Percentiles rank a stretch among this genome's conserved stretches.
Conservation (phyloP, 92 coral and sea anemone species). For the Zoanthus sansibaricus region DNA sequence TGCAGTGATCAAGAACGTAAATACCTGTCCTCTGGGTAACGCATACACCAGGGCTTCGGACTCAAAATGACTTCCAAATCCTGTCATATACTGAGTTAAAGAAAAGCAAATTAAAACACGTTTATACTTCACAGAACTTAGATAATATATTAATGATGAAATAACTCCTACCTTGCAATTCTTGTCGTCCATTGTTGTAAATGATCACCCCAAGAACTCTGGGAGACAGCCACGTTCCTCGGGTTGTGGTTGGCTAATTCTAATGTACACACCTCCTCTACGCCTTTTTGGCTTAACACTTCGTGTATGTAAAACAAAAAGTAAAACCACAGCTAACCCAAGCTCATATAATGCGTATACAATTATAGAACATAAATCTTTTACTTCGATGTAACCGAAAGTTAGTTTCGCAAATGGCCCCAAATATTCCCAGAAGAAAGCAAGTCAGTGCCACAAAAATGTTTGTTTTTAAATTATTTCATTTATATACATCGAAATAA, state of each 20-base stretch:
- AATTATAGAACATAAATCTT: no score
- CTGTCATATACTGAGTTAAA: slow-evolving; percentile 23
- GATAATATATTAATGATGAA: not conserved
- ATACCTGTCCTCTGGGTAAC: slow-evolving; percentile 33
- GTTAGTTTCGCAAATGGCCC: no score
- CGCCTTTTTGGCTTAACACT: slow-evolving; percentile 1
- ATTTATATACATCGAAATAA: no score
- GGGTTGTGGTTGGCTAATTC: slow-evolving; percentile 33
- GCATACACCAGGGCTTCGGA: slow-evolving; percentile 32
- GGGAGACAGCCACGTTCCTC: slow-evolving; percentile 13
- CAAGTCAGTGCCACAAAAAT: no score
- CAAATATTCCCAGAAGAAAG: no score
- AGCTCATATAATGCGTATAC: no score
- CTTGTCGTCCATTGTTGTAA: slow-evolving; percentile 25
- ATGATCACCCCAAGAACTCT: not conserved
- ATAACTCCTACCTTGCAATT: not conserved
- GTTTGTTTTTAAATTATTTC: no score
- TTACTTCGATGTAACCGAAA: no score
- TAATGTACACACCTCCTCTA: slow-evolving; percentile 8
- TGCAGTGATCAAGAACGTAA: not conserved
- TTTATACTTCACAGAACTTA: slow-evolving; percentile 10
- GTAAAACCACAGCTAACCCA: no score
- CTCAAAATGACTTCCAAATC: slow-evolving; percentile 43
- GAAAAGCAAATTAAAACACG: not conserved
- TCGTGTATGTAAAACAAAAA: slow-evolving; percentile 9